Evolutionary conservation across 2,888 invertebrate species (phyloP).

Genomic region (Cataglyphis albicans): DNA sequence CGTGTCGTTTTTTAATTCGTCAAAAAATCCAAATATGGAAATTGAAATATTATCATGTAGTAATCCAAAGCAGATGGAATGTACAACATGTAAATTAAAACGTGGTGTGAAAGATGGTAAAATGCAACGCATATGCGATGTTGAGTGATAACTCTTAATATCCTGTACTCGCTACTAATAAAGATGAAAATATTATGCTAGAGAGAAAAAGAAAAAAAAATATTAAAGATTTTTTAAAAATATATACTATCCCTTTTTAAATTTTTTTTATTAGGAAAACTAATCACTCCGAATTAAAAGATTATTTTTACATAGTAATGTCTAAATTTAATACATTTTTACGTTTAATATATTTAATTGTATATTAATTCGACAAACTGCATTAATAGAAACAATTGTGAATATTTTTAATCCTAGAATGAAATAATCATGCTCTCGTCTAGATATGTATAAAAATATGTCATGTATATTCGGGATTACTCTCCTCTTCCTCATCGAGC

Average conservation of each 20-base stretch:
- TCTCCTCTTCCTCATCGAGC: neutral
- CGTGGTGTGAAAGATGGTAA: slow-evolving; percentile 14
- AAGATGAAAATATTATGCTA: slow-evolving; percentile 16
- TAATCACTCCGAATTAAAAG: neutral
- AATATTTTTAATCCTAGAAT: neutral
- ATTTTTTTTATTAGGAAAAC: slow-evolving; percentile 12
- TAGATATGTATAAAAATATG: slow-evolving; percentile 2
- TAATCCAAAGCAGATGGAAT: slow-evolving; percentile 36
- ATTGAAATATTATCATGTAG: slow-evolving; percentile 33
- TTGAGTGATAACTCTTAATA: slow-evolving; percentile 29
- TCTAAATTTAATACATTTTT: slow-evolving; percentile 9
- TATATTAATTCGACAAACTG: neutral
- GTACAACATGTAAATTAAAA: slow-evolving; percentile 12
- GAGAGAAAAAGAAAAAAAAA: neutral
- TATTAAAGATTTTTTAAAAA: neutral
- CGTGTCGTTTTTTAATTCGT: neutral
- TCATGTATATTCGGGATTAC: neutral
- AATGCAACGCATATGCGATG: slow-evolving; percentile 36
- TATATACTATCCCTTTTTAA: neutral
- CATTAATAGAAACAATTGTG: neutral
- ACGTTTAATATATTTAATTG: neutral
- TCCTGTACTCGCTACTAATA: slow-evolving; percentile 13
- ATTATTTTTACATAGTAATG: slow-evolving; percentile 9
- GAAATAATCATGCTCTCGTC: neutral
- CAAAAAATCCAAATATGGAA: slow-evolving; percentile 18